Evolutionary conservation across 2,797 vertebrate genomes (phyloP).

Genomic region (Eleutherodactylus coqui): DNA sequence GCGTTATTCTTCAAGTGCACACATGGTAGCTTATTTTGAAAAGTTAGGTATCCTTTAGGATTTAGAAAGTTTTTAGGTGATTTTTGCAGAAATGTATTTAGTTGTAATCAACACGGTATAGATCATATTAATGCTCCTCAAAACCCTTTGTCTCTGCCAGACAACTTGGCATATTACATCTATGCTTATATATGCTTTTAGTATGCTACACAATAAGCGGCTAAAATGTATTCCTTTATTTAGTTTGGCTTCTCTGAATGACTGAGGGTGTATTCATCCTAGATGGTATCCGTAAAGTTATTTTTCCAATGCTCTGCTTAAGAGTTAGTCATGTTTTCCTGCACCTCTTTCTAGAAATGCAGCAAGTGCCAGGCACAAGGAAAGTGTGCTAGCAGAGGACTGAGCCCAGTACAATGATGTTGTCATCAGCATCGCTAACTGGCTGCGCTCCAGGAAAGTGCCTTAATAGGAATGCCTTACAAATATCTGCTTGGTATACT

Average conservation of each 20-base stretch:
- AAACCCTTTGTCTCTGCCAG: background rate
- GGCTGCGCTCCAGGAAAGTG: slow-evolving; percentile 40
- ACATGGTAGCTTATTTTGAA: too few relatives aligned
- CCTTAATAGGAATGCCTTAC: slow-evolving; percentile 26
- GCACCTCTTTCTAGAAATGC: slow-evolving; percentile 19
- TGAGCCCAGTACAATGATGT: slow-evolving; percentile 14
- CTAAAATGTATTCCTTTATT: background rate
- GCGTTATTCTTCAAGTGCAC: too few relatives aligned
- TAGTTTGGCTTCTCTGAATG: background rate
- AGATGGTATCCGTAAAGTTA: background rate
- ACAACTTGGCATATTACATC: background rate
- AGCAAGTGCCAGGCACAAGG: slow-evolving; percentile 12
- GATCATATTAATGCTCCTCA: too few relatives aligned
- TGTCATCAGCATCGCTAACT: slow-evolving; percentile 27
- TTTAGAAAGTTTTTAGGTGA: background rate
- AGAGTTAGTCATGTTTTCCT: slow-evolving; percentile 33
- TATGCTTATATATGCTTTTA: background rate
- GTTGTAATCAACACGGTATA: too few relatives aligned
- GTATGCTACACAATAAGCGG: background rate
- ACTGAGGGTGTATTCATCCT: background rate
- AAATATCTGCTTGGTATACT: slow-evolving; percentile 17
- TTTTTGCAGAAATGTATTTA: background rate
- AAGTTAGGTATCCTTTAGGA: too few relatives aligned
- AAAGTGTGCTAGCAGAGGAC: background rate
- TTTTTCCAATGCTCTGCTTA: background rate